Evolutionary conservation across 2,113 vertebrate species (phyloP), one percentile per base, ranked within the genome.

Genomic region (Apodemus sylvaticus): DNA sequence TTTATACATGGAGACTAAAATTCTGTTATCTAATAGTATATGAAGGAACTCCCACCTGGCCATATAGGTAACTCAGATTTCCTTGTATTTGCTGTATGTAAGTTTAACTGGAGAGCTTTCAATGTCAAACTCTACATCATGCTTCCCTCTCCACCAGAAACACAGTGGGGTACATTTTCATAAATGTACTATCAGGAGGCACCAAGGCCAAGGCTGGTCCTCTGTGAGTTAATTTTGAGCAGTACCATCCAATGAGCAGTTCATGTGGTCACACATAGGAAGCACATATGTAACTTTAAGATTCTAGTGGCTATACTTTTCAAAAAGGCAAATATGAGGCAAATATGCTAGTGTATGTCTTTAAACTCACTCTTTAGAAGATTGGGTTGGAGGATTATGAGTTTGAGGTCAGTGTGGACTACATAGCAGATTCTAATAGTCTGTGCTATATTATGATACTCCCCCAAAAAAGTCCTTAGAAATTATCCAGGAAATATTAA

Each of bases 81-180:
- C 16, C 24, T 90, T 2, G 2, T 85, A 64, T 77, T 94, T 62
- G 17, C 7, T 68, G 17, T 3, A 4, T 9, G 31, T 64, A 62
- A 45, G 16, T 62, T 62, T 16, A 16, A 62, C 24, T 64, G 26
- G 81, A 85, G 1, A 10, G 14, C 24, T 39, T 64, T 42, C 81
- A 19, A 45, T 24, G 45, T 85, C 14, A 85, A 64, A 85, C 45
- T 62, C 58, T 45, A 9, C 7, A 45, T 31, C 39, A 64, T 7
- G 1, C 3, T 26, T 2, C 12, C 42, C 71, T 2, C 1, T 16
- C n/a, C 13, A 36, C 68, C 68, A 17, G 1, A 29, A 24, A 68
- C 31, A 20, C 71, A 20, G 24, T 31, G 26, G 12, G 5, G 24
- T 85, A 64, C 17, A 85, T 31, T 26, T 24, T 31, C 58, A 64